Base-by-base conservation (phyloP, 2,113 vertebrate genomes). In the Pachycephala philippinensis region DNA sequence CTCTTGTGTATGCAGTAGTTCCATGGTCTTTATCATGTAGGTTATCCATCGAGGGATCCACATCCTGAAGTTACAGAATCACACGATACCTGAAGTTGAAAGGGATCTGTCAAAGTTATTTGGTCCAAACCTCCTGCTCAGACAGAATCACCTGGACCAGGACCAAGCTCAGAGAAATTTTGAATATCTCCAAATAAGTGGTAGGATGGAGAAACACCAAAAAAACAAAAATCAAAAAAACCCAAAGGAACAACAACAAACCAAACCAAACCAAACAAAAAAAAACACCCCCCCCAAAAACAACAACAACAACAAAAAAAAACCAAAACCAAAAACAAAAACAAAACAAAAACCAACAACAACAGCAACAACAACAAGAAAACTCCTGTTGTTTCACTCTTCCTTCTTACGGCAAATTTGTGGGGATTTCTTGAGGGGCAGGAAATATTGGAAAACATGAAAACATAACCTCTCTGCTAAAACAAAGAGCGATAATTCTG, bases 401-500 rank as follows among this genome's bases (percentile, higher is more conserved):
- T 60, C 14, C 6, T 71, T 69, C 37, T 83, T 60, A n/a, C 19
- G 60, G 11, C 2, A 75, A 52, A 2, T 59, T 30, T 83, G 3
- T 27, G 3, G 18, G 1, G 2, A 1, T 15, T 42, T 15, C n/a
- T 8, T 28, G 24, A 5, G 1, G 8, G 11, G 20, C 0, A 1
- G 11, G 23, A 47, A 63, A 57, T 63, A 56, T 0, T 33, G 8
- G 10, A 72, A 90, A 84, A 54, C 6, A n/a, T 22, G 14, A 84
- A 77, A 77, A 49, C 0, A 5, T 33, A 81, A 40, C 10, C 15
- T 10, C 11, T 75, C n/a, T 78, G 24, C 11, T 70, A 40, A 87
- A 70, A 69, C 31, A 35, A 90, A 78, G 44, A 84, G 31, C 1
- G 1, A 45, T 22, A 30, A 17, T 33, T 45, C 35, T 87, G 37